Base-by-base conservation (phyloP, 2,888 invertebrate species). In the Timema cristinae region DNA sequence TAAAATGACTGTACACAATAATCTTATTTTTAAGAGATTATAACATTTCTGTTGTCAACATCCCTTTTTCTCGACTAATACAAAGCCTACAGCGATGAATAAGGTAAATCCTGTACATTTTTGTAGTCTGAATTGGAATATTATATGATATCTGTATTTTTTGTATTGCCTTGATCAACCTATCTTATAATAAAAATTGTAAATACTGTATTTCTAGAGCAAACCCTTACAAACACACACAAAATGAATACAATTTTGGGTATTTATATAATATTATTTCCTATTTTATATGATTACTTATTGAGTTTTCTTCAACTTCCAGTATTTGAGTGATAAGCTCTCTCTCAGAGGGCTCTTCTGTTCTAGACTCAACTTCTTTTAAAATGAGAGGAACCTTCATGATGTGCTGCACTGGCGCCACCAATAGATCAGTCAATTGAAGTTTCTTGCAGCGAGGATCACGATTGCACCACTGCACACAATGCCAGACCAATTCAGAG, bases 381-480 rank as follows among this genome's bases (percentile, higher is more conserved):
- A 88, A 81, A 51, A 88, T 82, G 13, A 88, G 81, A 47, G 88
- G 88, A 48, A 88, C 83, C 76, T 87, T 85, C 79, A 87, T 88
- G 75, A 88, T 87, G 78, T 87, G 86, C 77, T 88, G 87, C 76
- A 88, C 86, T 15, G 88, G 88, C 2, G 87, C 85, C 61, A 88
- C 87, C 69, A 88, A 81, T 13, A 88, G 81, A 78, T 88, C 88
- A 16, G 86, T 86, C 73, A 88, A 79, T 78, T 87, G 87, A 13
- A 88, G 82, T 72, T 87, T 84, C 78, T 87, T 87, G 79, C 87
- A 87, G 11, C 88, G 81, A 8, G 83, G 81, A 77, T 88, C 88
- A 72, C 83, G 81, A 77, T 85, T 83, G 79, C 87, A 88, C 82
- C 86, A 85, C 87, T 88, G 78, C 16, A 67, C 32, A 32, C 32